phyloP scores from a whole-genome alignment of 2,113 vertebrate species.

The Megalops atlanticus region DNA sequence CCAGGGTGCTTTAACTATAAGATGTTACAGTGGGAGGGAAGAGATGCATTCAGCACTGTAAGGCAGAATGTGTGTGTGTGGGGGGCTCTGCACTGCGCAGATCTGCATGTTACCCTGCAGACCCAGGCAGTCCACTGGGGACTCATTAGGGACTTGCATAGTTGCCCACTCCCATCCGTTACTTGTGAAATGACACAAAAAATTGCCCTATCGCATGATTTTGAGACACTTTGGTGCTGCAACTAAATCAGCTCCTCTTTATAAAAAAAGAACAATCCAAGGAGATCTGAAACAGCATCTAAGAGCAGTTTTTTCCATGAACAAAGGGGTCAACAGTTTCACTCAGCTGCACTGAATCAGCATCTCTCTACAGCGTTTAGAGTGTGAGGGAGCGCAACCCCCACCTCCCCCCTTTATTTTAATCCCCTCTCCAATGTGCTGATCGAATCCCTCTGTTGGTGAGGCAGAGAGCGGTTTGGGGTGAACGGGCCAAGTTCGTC shows the following conservation, averaged over 20 bases:
- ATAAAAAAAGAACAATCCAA: constrained; percentile 46
- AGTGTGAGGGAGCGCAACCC: too few relatives aligned
- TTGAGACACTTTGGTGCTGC: constrained; percentile 39
- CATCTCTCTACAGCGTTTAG: constrained; percentile 43
- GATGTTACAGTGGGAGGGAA: not conserved
- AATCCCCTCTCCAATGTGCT: not conserved
- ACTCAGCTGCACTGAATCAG: constrained; percentile 63
- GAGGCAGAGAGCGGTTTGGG: not conserved
- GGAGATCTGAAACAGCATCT: constrained; percentile 55
- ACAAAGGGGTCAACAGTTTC: constrained; percentile 28
- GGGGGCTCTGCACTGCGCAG: constrained; percentile 51
- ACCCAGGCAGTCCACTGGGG: constrained; percentile 31
- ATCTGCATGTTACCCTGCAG: constrained; percentile 44
- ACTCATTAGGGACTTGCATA: constrained; percentile 35
- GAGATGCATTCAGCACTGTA: not conserved
- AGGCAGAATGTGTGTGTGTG: not conserved
- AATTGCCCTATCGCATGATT: constrained; percentile 38
- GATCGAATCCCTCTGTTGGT: not conserved
- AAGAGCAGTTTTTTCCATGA: constrained; percentile 32
- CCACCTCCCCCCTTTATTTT: not conserved
- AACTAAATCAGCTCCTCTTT: constrained; percentile 30
- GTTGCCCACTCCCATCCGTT: constrained; percentile 19
- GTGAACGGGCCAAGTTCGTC: not conserved
- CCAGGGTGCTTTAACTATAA: not conserved
- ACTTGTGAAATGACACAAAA: constrained; percentile 3